Evolutionary conservation across 2,888 invertebrate species (phyloP).

Genomic region (Athripsodes cinereus): DNA sequence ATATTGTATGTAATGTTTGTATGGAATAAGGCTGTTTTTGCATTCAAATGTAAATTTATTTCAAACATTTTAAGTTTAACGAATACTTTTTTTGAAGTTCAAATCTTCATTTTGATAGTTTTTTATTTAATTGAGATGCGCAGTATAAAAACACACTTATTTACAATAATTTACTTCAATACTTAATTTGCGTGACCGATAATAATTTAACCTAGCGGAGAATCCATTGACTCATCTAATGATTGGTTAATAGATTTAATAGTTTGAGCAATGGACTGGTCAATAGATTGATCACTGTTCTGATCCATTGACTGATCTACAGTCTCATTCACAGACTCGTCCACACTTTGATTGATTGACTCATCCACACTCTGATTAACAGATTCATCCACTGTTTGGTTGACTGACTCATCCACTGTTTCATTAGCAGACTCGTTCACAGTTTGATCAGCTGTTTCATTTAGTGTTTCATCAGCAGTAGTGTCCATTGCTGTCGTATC

Average conservation of each 20-base stretch:
- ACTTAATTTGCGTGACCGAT: too few relatives aligned
- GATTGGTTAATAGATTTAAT: not conserved
- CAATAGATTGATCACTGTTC: not conserved
- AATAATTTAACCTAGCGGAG: not conserved
- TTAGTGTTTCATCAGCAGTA: not conserved
- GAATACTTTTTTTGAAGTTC: too few relatives aligned
- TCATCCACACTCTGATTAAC: not conserved
- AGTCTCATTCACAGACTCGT: not conserved
- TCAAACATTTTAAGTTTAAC: too few relatives aligned
- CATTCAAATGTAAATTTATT: too few relatives aligned
- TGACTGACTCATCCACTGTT: not conserved
- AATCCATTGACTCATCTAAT: not conserved
- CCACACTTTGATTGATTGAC: not conserved
- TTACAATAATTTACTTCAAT: too few relatives aligned
- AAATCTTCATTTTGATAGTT: too few relatives aligned
- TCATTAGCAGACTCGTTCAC: not conserved
- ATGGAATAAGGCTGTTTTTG: too few relatives aligned
- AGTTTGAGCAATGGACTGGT: not conserved
- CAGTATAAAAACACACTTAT: too few relatives aligned
- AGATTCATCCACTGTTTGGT: not conserved
- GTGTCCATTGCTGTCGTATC: slow-evolving; percentile 1
- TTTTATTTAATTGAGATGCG: too few relatives aligned
- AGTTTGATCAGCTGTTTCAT: not conserved
- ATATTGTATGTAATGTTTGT: too few relatives aligned
- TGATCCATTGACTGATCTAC: not conserved